Evolutionary conservation across 2,113 vertebrate genomes (phyloP).

Genomic region (Etheostoma spectabile): DNA sequence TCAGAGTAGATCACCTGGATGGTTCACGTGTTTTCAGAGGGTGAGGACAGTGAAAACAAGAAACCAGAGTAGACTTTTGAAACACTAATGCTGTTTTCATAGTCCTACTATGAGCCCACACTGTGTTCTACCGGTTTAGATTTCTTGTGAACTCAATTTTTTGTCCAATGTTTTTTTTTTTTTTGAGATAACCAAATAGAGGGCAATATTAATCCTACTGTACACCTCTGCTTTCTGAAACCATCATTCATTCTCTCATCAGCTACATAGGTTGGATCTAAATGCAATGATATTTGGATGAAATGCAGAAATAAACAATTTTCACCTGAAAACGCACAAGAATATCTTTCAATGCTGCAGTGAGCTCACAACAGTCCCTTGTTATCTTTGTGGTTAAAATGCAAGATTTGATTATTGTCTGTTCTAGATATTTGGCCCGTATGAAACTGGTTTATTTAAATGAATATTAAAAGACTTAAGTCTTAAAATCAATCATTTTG

Average conservation of each 20-base stretch:
- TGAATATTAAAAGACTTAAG: not conserved
- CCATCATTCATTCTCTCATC: conserved; percentile 47
- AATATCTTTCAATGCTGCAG: conserved; percentile 24
- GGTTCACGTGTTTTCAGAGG: not conserved
- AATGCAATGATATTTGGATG: conserved; percentile 55
- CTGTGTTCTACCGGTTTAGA: conserved; percentile 12
- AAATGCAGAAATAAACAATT: conserved; percentile 51
- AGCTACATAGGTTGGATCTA: conserved; percentile 38
- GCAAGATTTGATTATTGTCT: conserved; percentile 9
- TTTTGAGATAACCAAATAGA: conserved; percentile 30
- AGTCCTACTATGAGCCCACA: conserved; percentile 32
- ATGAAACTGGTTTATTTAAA: not conserved
- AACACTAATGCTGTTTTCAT: conserved; percentile 15
- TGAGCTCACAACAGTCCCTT: not conserved
- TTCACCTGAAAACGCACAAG: conserved; percentile 41
- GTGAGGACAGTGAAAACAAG: not conserved
- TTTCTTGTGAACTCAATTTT: conserved; percentile 16
- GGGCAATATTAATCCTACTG: conserved; percentile 40
- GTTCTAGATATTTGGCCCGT: conserved; percentile 7
- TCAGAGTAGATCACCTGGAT: not conserved
- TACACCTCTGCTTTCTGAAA: conserved; percentile 39
- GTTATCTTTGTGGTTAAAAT: not conserved
- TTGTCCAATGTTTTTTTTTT: conserved; percentile 45
- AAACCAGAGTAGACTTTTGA: conserved; percentile 16
- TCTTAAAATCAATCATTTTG: conserved; percentile 4